A percentile compares a stretch with the other conserved stretches of the same genome.
These are phyloP conservation scores for Tachina grossa DNA, from an alignment of 2,888 invertebrate genomes.

Conservation along the genomic window DNA sequence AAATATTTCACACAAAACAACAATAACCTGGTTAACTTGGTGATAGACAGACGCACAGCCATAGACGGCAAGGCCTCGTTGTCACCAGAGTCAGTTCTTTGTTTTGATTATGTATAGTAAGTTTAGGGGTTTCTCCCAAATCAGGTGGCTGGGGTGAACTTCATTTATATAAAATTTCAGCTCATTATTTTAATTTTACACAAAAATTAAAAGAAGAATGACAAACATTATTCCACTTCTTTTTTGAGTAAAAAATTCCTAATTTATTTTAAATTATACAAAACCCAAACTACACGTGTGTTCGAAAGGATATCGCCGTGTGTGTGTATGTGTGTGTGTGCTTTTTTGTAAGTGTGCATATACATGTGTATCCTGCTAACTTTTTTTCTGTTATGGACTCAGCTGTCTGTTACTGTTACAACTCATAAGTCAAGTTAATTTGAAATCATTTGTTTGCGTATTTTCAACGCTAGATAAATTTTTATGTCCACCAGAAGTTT, in stretches of 20 bases:
- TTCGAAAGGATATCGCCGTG: constrained; percentile 64
- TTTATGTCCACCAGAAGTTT: constrained; percentile 66
- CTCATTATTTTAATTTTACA: constrained; percentile 66
- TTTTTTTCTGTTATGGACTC: constrained; percentile 65
- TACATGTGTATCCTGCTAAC: background rate
- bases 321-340: background rate
- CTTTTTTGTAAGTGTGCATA: constrained; percentile 6
- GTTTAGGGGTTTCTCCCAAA: constrained; percentile 39
- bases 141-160: constrained; percentile 9
- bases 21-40: constrained; percentile 69
- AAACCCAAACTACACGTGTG: constrained; percentile 69
- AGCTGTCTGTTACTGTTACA: constrained; percentile 79
- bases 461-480: constrained; percentile 79
- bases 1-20: constrained; percentile 60
- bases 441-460: constrained; percentile 79
- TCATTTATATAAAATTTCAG: constrained; percentile 51
- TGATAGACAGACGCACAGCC: constrained; percentile 64
- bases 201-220: constrained; percentile 60
- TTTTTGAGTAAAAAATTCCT: constrained; percentile 41
- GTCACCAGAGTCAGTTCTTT: constrained; percentile 51
- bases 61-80: constrained; percentile 52
- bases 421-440: constrained; percentile 81
- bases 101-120: constrained; percentile 43
- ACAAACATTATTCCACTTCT: constrained; percentile 49
- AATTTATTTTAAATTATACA: constrained; percentile 69